Conservation (phyloP, 37 sponge, comb jelly and placozoan genomes). For the Cliona cf. orientalis region DNA sequence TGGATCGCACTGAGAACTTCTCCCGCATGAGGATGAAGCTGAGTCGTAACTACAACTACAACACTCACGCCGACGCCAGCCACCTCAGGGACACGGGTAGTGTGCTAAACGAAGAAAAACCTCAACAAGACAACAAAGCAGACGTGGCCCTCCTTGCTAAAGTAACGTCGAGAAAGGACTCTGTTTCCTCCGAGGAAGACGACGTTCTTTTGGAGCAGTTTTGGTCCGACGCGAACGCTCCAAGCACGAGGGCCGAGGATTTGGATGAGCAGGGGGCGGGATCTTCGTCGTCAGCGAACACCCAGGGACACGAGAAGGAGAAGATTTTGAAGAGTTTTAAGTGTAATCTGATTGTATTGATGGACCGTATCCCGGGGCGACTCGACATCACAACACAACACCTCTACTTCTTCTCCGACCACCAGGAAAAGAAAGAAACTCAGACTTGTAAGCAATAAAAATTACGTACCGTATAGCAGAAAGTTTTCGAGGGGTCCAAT, state of each 20-base stretch:
- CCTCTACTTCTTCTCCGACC: constrained; percentile 81
- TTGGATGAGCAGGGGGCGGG: not conserved
- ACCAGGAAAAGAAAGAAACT: constrained; percentile 52
- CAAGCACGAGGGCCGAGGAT: constrained; percentile 9
- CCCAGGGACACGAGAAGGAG: constrained; percentile 36
- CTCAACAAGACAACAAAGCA: not conserved
- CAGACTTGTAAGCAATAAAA: constrained; percentile 42
- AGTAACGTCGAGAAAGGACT: not conserved
- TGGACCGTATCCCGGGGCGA: constrained; percentile 75
- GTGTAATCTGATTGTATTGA: constrained; percentile 80
- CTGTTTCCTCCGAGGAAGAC: constrained; percentile 46
- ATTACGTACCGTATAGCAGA: not conserved
- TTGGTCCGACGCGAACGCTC: constrained; percentile 30
- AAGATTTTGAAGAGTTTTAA: constrained; percentile 30
- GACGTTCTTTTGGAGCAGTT: constrained; percentile 53
- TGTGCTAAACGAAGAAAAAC: not conserved
- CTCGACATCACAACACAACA: constrained; percentile 86
- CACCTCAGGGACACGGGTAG: constrained; percentile 61
- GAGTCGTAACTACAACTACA: constrained; percentile 54
- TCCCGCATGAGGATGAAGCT: constrained; percentile 87
- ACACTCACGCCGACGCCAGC: constrained; percentile 88
- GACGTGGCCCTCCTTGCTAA: not conserved
- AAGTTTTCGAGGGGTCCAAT: no score
- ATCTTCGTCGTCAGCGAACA: no score
- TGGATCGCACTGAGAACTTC: constrained; percentile 87